Evolutionary conservation across 2,797 vertebrate species (phyloP), one percentile per base, ranked within the genome.

Genomic region (Karalla daura): DNA sequence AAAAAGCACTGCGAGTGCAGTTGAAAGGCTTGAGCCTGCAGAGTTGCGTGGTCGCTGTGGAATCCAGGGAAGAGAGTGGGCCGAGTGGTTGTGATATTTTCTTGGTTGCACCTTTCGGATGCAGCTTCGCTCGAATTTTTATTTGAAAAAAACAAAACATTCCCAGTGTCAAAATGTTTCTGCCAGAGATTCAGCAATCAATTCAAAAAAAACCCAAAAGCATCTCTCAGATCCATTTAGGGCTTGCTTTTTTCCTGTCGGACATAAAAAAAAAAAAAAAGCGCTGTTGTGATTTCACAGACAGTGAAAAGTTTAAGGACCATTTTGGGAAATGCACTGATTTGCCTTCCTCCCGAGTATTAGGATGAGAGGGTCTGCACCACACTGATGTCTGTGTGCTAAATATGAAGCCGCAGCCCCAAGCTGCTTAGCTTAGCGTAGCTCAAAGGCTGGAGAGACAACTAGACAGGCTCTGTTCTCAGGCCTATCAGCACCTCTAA

Each of bases 41-140:
- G 36, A 50, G 21, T 3, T 59, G 18, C 60, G 61, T 32, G 47
- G 36, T 1, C 33, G 44, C 24, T 28, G 32, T 47, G 17, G 30
- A 43, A 43, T 58, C 73, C 12, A 39, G 45, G 54, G 54, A 78
- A 61, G 43, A 45, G 44, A 76, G 47, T 40, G 51, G 41, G 59
- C n/a, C n/a, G 27, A 63, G 71, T 47, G 23, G 35, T 71, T 36
- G 24, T 81, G 63, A 47, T 25, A 53, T 62, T 41, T 63, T 27
- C 69, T 59, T 62, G 43, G 44, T 68, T 52, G 54, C 32, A 6
- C 47, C 39, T 63, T 44, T 37, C 33, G 20, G 50, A 43, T 24
- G 32, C 44, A 32, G 30, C 33, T 66, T 35, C 2, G 74, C 63
- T 51, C 14, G 9, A 44, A 13, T 71, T 70, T 47, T 14, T 25